These are phyloP conservation scores for Spodoptera frugiperda DNA, from an alignment of 1,140 invertebrate genomes.

Conservation along the genomic window DNA sequence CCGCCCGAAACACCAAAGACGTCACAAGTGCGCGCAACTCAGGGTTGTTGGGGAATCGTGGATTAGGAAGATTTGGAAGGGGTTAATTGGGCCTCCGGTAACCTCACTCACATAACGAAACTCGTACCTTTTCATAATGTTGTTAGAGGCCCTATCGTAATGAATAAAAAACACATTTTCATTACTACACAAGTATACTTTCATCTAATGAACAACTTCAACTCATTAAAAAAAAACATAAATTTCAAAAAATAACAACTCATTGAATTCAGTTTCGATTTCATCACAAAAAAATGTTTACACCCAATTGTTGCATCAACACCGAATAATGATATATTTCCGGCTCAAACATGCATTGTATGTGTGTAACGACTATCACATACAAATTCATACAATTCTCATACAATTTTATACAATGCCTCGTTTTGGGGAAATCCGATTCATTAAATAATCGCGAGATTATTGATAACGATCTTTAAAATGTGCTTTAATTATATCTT, in stretches of 20 bases:
- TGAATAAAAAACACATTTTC: too few species aligned
- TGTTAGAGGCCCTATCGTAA: too few species aligned
- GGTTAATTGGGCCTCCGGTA: too few species aligned
- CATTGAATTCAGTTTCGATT: slow-evolving; percentile 13
- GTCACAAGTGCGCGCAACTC: too few species aligned
- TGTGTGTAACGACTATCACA: neutral
- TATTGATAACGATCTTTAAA: slow-evolving; percentile 3
- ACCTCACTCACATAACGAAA: too few species aligned
- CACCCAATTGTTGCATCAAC: slow-evolving; percentile 7
- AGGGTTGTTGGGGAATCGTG: too few species aligned
- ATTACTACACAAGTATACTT: too few species aligned
- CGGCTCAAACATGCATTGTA: neutral
- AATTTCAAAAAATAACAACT: neutral
- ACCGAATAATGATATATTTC: slow-evolving; percentile 2
- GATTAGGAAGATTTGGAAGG: too few species aligned
- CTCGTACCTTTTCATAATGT: too few species aligned
- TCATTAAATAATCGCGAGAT: neutral
- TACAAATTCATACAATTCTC: neutral
- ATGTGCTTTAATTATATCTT: neutral
- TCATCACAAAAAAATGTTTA: slow-evolving; percentile 22
- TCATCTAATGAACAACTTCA: too few species aligned
- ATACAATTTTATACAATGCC: neutral
- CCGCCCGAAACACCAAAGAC: too few species aligned
- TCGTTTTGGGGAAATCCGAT: slow-evolving; percentile 2
- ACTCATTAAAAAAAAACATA: neutral